These are phyloP conservation scores for Hydra vulgaris DNA, from an alignment of 30 jellyfish, hydroid and myxozoan species.

Conservation along the genomic window DNA sequence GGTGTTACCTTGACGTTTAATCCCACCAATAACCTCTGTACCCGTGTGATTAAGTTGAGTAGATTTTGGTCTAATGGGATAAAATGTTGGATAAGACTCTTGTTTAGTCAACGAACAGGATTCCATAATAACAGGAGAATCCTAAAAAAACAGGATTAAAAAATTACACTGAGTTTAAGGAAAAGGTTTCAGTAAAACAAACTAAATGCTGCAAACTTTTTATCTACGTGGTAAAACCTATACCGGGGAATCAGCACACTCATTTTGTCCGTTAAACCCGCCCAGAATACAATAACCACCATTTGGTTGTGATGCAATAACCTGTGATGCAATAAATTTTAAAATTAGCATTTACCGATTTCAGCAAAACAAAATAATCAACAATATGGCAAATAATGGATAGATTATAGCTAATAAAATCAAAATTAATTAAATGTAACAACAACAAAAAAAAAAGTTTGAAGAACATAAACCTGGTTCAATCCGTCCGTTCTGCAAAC, in stretches of 20 bases:
- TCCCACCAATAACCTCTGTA: slow-evolving; percentile 67
- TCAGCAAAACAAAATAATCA: too few relatives aligned
- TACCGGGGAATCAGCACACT: slow-evolving; percentile 11
- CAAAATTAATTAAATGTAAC: neutral
- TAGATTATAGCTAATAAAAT: too few relatives aligned
- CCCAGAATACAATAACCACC: slow-evolving; percentile 86
- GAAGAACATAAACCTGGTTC: slow-evolving; percentile 5
- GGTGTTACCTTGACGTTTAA: slow-evolving; percentile 33
- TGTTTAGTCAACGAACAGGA: slow-evolving; percentile 1
- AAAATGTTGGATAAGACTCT: slow-evolving; percentile 30
- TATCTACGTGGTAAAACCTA: neutral
- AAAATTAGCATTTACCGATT: too few relatives aligned
- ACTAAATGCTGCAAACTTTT: too few relatives aligned
- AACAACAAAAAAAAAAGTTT: too few relatives aligned
- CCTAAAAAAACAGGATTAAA: neutral
- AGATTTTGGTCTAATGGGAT: slow-evolving; percentile 14
- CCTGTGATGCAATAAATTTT: too few relatives aligned
- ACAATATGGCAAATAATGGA: too few relatives aligned
- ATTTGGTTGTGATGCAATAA: slow-evolving; percentile 84
- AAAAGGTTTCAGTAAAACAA: too few relatives aligned
- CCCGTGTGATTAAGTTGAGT: slow-evolving; percentile 4
- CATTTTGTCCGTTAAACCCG: slow-evolving; percentile 18
- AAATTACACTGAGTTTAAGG: neutral
- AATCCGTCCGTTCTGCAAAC: slow-evolving; percentile 30
- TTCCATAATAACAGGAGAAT: slow-evolving; percentile 6